phyloP scores from a whole-genome alignment of 2,113 vertebrate genomes.

The Laticauda laticaudata region DNA sequence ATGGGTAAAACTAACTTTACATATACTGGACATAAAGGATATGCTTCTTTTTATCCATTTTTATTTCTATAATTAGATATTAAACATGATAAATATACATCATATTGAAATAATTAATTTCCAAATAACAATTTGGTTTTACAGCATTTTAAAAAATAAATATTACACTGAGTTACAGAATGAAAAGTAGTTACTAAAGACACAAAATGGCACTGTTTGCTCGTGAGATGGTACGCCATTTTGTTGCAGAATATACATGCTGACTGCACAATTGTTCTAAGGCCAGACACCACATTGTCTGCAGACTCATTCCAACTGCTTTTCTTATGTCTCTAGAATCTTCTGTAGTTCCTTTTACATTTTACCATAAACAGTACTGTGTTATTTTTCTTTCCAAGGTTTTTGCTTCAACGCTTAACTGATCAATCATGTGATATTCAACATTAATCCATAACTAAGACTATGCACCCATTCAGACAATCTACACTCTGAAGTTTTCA shows the following conservation, averaged over 20 bases:
- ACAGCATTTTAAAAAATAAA: neutral
- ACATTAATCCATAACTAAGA: neutral
- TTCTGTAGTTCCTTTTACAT: conserved; percentile 1
- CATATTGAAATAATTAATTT: neutral
- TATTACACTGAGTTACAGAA: neutral
- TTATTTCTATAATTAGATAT: neutral
- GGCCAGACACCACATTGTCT: neutral
- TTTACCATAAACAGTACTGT: neutral
- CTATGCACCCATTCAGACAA: neutral
- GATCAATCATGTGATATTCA: neutral
- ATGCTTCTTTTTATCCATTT: neutral
- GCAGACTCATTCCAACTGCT: neutral
- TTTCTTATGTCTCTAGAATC: neutral
- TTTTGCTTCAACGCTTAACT: neutral
- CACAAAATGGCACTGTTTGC: neutral
- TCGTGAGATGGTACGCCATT: fast-evolving
- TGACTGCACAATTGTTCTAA: neutral
- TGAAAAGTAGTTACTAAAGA: neutral
- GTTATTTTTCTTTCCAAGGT: neutral
- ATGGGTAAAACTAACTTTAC: neutral
- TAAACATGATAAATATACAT: neutral
- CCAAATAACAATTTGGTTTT: conserved; percentile 1
- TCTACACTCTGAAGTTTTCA: neutral
- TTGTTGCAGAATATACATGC: neutral
- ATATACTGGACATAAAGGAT: neutral